Percentiles rank a stretch among this genome's conserved stretches.
Conservation (phyloP, 2,797 vertebrate genomes). For the Enteromius anoplus region DNA sequence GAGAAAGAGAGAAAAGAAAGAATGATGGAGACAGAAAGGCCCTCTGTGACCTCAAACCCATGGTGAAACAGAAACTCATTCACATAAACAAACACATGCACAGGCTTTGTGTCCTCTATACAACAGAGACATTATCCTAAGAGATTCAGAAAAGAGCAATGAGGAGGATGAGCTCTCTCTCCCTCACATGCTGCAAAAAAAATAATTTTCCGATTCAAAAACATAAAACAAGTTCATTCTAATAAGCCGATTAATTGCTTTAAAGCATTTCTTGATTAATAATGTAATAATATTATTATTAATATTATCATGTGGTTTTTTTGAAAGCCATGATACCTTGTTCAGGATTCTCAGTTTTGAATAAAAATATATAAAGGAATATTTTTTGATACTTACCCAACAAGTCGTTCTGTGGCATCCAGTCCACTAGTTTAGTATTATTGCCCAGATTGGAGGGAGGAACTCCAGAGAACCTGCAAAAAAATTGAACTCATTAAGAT, state of each 20-base stretch:
- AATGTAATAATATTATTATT: background rate
- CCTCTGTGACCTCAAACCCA: slow-evolving; percentile 35
- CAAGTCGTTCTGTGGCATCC: slow-evolving; percentile 98
- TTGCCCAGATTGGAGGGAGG: slow-evolving; percentile 93
- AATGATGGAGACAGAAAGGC: slow-evolving; percentile 28
- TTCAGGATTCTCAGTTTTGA: too few species aligned
- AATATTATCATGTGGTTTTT: too few species aligned
- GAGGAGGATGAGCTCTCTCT: slow-evolving; percentile 22
- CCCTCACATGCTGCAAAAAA: slow-evolving; percentile 7
- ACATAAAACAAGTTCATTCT: background rate
- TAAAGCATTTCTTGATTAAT: background rate
- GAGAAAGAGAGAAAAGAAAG: slow-evolving; percentile 18
- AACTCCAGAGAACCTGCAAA: slow-evolving; percentile 90
- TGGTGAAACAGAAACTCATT: slow-evolving; percentile 36
- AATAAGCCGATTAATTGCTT: background rate
- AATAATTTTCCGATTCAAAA: background rate
- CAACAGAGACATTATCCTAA: slow-evolving; percentile 47
- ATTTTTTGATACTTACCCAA: slow-evolving; percentile 82
- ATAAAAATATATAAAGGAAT: background rate
- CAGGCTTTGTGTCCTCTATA: slow-evolving; percentile 48
- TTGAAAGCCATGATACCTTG: too few species aligned
- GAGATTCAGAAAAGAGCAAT: slow-evolving; percentile 23
- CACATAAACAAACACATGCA: slow-evolving; percentile 43
- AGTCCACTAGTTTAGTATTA: slow-evolving; percentile 97
- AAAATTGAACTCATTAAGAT: slow-evolving; percentile 9